Percentiles rank a stretch among this genome's conserved stretches.
Conservation (phyloP, 92 coral and sea anemone genomes). For the Porites divaricata region DNA sequence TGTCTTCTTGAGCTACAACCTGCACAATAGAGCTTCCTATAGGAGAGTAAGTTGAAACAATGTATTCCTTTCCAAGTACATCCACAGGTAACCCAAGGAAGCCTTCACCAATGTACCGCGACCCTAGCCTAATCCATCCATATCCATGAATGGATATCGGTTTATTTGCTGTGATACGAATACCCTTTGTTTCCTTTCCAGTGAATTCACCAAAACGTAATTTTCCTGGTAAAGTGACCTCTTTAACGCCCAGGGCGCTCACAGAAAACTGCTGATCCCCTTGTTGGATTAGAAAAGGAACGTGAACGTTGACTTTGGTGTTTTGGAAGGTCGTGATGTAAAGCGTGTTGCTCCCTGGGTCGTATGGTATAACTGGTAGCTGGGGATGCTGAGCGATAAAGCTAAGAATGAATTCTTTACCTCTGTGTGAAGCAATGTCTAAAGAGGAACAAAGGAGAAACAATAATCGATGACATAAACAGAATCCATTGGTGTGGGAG, state of each 20-base stretch:
- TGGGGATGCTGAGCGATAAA: neutral
- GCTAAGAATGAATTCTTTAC: constrained; percentile 12
- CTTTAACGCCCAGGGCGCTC: no score
- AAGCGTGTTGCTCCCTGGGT: neutral
- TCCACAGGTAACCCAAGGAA: constrained; percentile 86
- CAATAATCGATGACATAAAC: no score
- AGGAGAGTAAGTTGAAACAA: constrained; percentile 74
- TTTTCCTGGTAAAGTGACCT: no score
- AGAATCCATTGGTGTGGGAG: no score
- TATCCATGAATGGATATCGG: constrained; percentile 76
- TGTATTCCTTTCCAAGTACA: constrained; percentile 64
- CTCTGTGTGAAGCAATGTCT: constrained; percentile 25
- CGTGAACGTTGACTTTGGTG: no score
- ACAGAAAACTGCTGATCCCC: no score
- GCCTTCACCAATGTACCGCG: constrained; percentile 66
- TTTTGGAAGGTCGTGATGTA: no score
- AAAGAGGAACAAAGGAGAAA: neutral
- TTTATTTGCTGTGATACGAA: constrained; percentile 38
- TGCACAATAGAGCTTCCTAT: constrained; percentile 57
- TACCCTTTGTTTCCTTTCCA: no score
- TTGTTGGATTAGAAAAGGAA: no score
- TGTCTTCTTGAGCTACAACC: constrained; percentile 73
- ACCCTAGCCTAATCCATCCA: neutral
- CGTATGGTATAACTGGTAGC: no score
- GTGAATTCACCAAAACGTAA: no score